phyloP scores from a whole-genome alignment of 2,888 invertebrate genomes.

The Poecilus cupreus region DNA sequence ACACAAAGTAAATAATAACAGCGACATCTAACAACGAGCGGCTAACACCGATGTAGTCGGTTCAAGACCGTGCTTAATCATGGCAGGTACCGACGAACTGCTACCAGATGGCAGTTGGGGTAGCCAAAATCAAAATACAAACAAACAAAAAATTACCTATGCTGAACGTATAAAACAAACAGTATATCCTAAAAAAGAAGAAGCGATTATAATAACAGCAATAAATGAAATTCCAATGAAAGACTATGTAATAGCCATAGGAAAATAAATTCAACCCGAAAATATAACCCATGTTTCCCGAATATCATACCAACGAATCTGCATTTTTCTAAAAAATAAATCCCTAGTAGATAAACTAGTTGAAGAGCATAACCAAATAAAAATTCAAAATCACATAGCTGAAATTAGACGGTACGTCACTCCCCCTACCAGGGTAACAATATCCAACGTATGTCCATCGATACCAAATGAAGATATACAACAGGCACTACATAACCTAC shows the following conservation, averaged over 20 bases:
- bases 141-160: too few relatives aligned
- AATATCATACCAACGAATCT: slow-evolving; percentile 38
- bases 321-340: slow-evolving; percentile 41
- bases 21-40: too few relatives aligned
- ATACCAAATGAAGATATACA: slow-evolving; percentile 31
- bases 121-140: too few relatives aligned
- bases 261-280: slow-evolving; percentile 40
- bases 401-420: slow-evolving; percentile 19
- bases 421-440: slow-evolving; percentile 43
- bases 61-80: too few relatives aligned
- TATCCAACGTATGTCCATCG: slow-evolving; percentile 40
- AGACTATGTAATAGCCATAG: slow-evolving; percentile 22
- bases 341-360: slow-evolving; percentile 39
- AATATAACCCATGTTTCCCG: slow-evolving; percentile 36
- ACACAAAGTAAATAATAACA: too few relatives aligned
- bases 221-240: neutral
- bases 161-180: too few relatives aligned
- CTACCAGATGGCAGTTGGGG: too few relatives aligned
- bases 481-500: neutral
- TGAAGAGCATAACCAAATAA: slow-evolving; percentile 17
- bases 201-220: slow-evolving; percentile 17
- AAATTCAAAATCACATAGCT: neutral
- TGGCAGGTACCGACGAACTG: too few relatives aligned
- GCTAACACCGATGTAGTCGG: too few relatives aligned
- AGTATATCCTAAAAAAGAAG: neutral